These are phyloP conservation scores for Mycetomoellerius zeteki DNA, from an alignment of 1,140 invertebrate species.

Conservation along the genomic window DNA sequence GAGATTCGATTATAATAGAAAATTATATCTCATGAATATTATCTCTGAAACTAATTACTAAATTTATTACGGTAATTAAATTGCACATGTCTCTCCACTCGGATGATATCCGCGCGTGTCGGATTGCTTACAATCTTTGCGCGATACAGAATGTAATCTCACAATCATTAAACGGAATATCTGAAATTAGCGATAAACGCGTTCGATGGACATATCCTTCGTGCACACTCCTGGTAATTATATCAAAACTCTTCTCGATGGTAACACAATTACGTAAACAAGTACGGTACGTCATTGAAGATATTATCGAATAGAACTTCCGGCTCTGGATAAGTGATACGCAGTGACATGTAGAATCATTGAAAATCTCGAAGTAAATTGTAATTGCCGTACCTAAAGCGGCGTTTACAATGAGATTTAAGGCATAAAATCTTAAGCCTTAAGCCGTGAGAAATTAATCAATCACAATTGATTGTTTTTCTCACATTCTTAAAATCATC, in stretches of 20 bases:
- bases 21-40: slow-evolving; percentile 52
- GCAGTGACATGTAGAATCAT: not conserved
- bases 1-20: slow-evolving; percentile 59
- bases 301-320: slow-evolving; percentile 15
- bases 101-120: slow-evolving; percentile 21
- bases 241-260: slow-evolving; percentile 34
- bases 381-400: not conserved
- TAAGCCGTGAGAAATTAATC: too few species aligned
- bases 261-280: slow-evolving; percentile 40
- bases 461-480: too few species aligned
- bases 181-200: slow-evolving; percentile 43
- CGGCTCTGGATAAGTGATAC: slow-evolving; percentile 8
- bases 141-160: slow-evolving; percentile 5
- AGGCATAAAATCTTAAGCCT: too few species aligned
- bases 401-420: not conserved
- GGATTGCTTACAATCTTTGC: not conserved
- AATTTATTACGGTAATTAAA: slow-evolving; percentile 38
- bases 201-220: slow-evolving; percentile 16
- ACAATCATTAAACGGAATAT: slow-evolving; percentile 38
- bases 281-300: slow-evolving; percentile 35
- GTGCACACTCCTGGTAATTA: slow-evolving; percentile 30
- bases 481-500: too few species aligned
- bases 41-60: not conserved
- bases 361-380: not conserved
- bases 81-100: not conserved